phyloP scores from a whole-genome alignment of 2,797 vertebrate genomes.

The Platalea minor region DNA sequence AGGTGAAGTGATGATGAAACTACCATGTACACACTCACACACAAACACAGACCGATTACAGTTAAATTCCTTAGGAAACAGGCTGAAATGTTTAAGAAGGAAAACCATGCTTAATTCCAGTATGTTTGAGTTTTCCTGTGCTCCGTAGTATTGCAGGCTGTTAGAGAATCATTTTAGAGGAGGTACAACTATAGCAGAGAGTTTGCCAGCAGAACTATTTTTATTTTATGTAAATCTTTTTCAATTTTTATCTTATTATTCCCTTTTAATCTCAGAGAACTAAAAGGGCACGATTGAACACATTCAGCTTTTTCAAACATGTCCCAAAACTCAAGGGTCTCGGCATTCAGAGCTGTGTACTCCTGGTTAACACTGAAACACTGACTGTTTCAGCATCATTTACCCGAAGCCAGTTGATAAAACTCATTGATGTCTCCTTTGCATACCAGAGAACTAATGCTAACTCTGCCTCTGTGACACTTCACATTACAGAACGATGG shows the following conservation, averaged over 20 bases:
- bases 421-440: not conserved
- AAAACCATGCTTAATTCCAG: not conserved
- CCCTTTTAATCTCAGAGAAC: constrained; percentile 22
- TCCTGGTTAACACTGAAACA: not conserved
- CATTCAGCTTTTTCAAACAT: not conserved
- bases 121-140: not conserved
- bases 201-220: not conserved
- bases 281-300: constrained; percentile 2
- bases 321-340: not conserved
- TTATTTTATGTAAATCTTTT: not conserved
- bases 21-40: too few species aligned
- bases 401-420: not conserved
- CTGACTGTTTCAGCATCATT: not conserved
- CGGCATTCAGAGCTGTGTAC: not conserved
- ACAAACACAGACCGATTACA: fast-evolving
- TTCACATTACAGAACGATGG: not conserved
- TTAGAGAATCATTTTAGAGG: not conserved
- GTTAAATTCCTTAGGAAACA: not conserved
- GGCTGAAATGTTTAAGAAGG: not conserved
- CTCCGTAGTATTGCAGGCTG: not conserved
- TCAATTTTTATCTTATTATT: constrained; percentile 2
- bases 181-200: not conserved
- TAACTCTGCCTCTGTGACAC: not conserved
- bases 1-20: not conserved
- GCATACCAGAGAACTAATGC: not conserved